Percentiles rank a stretch among this genome's conserved stretches.
Evolutionary conservation across 2,113 vertebrate genomes (phyloP).

Genomic region (Tetrax tetrax): DNA sequence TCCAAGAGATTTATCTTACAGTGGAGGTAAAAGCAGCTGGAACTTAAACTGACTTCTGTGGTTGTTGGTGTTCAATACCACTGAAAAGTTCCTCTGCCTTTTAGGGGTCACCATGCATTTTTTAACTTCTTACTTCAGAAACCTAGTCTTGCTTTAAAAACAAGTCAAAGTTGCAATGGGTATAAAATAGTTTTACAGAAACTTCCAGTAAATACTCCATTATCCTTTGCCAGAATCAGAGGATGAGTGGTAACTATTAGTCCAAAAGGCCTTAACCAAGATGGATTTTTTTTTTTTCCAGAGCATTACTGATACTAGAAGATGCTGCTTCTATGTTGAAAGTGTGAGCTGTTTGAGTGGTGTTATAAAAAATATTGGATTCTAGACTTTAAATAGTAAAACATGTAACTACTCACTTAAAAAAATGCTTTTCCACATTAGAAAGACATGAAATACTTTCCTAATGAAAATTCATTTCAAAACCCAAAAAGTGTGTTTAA

Average conservation of each 20-base stretch:
- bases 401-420: not conserved
- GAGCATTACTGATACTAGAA: not conserved
- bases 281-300: not conserved
- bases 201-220: not conserved
- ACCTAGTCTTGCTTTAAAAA: not conserved
- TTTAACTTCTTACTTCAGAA: not conserved
- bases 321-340: not conserved
- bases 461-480: not conserved
- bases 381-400: not conserved
- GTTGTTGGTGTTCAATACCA: not conserved
- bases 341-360: not conserved
- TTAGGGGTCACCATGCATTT: not conserved
- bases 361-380: not conserved
- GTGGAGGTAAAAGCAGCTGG: not conserved
- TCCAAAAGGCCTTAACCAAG: not conserved
- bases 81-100: not conserved
- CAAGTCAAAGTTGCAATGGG: not conserved
- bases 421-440: not conserved
- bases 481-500: not conserved
- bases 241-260: not conserved
- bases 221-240: not conserved
- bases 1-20: not conserved
- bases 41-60: not conserved
- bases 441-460: not conserved
- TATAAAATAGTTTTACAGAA: not conserved